phyloP scores from a whole-genome alignment of 2,888 invertebrate species.

The Mamestra brassicae region DNA sequence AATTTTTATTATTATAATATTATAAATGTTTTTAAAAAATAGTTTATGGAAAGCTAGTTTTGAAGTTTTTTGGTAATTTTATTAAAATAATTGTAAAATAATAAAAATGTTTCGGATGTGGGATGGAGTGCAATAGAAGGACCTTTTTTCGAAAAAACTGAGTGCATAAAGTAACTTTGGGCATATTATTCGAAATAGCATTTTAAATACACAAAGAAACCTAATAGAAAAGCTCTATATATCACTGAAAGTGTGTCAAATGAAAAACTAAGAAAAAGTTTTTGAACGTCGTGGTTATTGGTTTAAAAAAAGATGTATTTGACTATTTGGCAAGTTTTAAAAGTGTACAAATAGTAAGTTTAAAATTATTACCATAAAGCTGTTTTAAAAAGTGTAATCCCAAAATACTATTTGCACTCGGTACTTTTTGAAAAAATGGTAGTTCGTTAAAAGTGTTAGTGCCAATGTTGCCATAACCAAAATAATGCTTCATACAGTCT shows the following conservation, averaged over 20 bases:
- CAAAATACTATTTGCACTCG: conserved; percentile 30
- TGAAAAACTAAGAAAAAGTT: no score
- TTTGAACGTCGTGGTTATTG: no score
- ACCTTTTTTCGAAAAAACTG: conserved; percentile 17
- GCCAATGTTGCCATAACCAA: conserved; percentile 56
- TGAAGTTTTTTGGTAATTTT: conserved; percentile 63
- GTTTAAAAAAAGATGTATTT: no score
- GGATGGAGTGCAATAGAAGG: conserved; percentile 47
- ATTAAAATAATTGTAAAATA: conserved; percentile 54
- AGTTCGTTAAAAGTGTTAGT: conserved; percentile 48
- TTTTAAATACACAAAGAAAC: no score
- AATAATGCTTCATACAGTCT: not conserved
- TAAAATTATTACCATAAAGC: not conserved
- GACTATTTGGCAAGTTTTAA: not conserved
- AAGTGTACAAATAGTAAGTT: not conserved
- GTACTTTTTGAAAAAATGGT: conserved; percentile 42
- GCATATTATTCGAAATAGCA: no score
- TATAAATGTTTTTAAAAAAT: conserved; percentile 63
- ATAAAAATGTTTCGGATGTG: conserved; percentile 41
- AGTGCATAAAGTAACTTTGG: conserved; percentile 20
- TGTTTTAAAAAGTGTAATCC: conserved; percentile 5
- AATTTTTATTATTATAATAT: conserved; percentile 52
- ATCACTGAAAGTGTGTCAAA: no score
- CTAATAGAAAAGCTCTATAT: no score
- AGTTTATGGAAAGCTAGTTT: conserved; percentile 68